Evolutionary conservation across 2,113 vertebrate genomes (phyloP).

Genomic region (Odobenus rosmarus): DNA sequence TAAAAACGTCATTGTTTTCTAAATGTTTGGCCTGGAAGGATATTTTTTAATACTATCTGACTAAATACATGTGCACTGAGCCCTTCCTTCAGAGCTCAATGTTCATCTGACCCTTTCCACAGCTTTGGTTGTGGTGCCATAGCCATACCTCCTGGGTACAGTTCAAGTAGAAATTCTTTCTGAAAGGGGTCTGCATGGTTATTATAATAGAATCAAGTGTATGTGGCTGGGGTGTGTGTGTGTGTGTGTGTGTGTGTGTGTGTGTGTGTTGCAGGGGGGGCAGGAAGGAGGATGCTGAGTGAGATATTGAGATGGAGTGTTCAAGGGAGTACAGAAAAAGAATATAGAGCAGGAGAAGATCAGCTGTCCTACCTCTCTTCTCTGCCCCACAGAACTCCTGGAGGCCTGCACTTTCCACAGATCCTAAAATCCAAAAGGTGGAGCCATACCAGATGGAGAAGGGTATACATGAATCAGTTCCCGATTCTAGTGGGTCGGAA

Average conservation of each 20-base stretch:
- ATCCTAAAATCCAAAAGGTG: neutral
- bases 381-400: constrained; percentile 86
- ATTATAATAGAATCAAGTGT: neutral
- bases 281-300: neutral
- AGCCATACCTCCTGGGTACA: neutral
- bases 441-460: neutral
- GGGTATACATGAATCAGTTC: neutral
- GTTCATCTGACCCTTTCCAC: neutral
- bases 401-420: constrained; percentile 87
- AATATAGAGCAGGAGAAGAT: neutral
- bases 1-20: constrained; percentile 17
- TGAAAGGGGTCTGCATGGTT: neutral
- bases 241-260: neutral
- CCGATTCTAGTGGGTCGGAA: neutral
- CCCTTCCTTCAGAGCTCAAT: neutral
- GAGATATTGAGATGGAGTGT: neutral
- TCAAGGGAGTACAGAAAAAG: neutral
- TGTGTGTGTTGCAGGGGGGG: neutral
- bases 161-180: neutral
- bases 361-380: neutral
- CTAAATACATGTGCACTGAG: neutral
- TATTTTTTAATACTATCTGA: neutral
- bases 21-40: neutral
- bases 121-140: neutral
- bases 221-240: neutral